These are phyloP conservation scores for Calonectris borealis DNA, from an alignment of 2,113 vertebrate species.

Conservation along the genomic window DNA sequence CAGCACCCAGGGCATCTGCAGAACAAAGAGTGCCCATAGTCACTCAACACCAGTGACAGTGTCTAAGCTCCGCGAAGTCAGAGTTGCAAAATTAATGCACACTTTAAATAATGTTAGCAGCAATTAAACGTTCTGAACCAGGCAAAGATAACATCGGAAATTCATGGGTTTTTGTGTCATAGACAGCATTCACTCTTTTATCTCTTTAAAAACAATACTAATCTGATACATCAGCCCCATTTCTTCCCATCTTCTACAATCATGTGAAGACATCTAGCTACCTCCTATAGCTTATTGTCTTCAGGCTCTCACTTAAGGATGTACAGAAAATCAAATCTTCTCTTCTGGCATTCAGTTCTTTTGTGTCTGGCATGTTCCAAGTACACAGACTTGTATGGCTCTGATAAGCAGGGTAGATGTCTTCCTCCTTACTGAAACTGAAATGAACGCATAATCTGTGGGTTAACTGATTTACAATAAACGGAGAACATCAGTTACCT, in stretches of 20 bases:
- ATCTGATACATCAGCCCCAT: background rate
- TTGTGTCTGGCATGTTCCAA: background rate
- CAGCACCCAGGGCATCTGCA: background rate
- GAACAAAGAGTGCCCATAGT: background rate
- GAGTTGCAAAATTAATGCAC: background rate
- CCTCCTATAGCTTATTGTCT: background rate
- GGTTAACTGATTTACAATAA: background rate
- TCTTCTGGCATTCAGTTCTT: background rate
- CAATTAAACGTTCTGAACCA: background rate
- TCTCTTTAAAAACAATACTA: background rate
- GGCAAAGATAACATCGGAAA: background rate
- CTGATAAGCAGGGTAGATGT: background rate
- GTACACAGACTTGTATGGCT: background rate
- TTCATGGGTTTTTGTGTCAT: rapidly evolving
- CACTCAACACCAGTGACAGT: background rate
- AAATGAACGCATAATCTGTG: background rate
- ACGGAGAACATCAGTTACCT: background rate
- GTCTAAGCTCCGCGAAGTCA: background rate
- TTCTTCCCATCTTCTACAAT: background rate
- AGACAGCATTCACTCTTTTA: background rate
- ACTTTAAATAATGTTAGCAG: background rate
- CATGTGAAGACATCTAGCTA: background rate
- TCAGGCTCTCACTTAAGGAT: background rate
- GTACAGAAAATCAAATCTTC: background rate
- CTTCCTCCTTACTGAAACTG: background rate